Evolutionary conservation across 2,888 invertebrate species (phyloP), one percentile per base, ranked within the genome.

Genomic region (Sialis lutaria): DNA sequence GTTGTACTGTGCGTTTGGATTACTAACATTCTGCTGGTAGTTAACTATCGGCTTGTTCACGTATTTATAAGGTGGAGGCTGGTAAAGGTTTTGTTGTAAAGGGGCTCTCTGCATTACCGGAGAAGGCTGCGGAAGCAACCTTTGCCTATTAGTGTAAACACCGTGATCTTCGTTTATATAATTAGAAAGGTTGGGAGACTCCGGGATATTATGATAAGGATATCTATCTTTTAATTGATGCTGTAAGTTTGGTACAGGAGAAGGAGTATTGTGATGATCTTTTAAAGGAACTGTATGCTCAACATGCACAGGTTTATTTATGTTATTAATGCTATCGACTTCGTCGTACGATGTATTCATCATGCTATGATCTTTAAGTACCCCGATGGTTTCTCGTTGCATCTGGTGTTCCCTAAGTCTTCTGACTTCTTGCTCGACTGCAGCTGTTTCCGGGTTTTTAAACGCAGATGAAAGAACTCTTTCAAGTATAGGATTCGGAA

Each of bases 401-500:
- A 39, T n/a, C 54, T 67, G 67, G 22, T 64, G 64, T 49, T 69
- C 67, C 47, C 68, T 62, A 37, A 71, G 59, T 42, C 61, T 60
- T 60, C 65, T 68, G 54, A 67, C 74, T 56, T 61, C 74, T 47
- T 75, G 70, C 49, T 67, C 63, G 54, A 64, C 62, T 55, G 68
- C 72, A 40, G 65, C 67, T 40, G 76, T 67, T 58, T 79, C 79
- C 1, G 81, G 77, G 63, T 79, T 85, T 61, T 75, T 80, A 68
- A 83, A 79, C 0, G 88, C 87, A 0, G 85, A 85, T 51, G 89
- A 75, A 13, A 90, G 64, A 0, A 91, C 89, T 48, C 90, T 72
- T 61, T 91, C 89, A 53, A 91, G 65, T 49, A 91, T 88, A 1
- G 90, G 91, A 67, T 91, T 91, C 0, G 90, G 89, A 57, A 90